Evolutionary conservation across 2,888 invertebrate species (phyloP).

Genomic region (Brachypterus glaber): DNA sequence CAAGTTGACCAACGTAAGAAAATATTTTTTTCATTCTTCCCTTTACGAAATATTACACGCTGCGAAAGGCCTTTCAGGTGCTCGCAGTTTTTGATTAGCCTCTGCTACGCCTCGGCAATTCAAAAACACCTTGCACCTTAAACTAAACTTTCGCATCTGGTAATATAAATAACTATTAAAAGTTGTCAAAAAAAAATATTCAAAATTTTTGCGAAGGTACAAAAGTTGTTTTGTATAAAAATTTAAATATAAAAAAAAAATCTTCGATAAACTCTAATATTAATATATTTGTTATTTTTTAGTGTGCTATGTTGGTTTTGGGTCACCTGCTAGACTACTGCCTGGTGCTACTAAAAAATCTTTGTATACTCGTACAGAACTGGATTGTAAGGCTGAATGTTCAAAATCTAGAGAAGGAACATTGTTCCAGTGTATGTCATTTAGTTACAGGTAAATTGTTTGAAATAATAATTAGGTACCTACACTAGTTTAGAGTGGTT

Average conservation of each 20-base stretch:
- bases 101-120: too few species aligned
- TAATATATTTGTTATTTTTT: constrained; percentile 25
- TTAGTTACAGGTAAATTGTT: constrained; percentile 54
- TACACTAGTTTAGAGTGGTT: neutral
- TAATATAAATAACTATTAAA: too few species aligned
- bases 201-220: too few species aligned
- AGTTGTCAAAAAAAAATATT: too few species aligned
- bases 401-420: constrained; percentile 45
- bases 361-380: constrained; percentile 53
- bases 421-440: constrained; percentile 63
- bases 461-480: neutral
- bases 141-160: too few species aligned
- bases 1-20: constrained; percentile 33
- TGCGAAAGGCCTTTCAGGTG: too few species aligned
- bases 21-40: too few species aligned
- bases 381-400: constrained; percentile 63
- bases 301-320: constrained; percentile 73
- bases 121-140: too few species aligned
- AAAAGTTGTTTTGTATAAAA: too few species aligned
- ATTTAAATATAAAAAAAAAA: too few species aligned
- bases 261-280: neutral
- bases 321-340: constrained; percentile 61
- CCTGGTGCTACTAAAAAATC: constrained; percentile 56
- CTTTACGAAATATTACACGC: too few species aligned
- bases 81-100: too few species aligned